These are phyloP conservation scores for Cerceris rybyensis DNA, from an alignment of 2,888 invertebrate genomes.

Conservation along the genomic window DNA sequence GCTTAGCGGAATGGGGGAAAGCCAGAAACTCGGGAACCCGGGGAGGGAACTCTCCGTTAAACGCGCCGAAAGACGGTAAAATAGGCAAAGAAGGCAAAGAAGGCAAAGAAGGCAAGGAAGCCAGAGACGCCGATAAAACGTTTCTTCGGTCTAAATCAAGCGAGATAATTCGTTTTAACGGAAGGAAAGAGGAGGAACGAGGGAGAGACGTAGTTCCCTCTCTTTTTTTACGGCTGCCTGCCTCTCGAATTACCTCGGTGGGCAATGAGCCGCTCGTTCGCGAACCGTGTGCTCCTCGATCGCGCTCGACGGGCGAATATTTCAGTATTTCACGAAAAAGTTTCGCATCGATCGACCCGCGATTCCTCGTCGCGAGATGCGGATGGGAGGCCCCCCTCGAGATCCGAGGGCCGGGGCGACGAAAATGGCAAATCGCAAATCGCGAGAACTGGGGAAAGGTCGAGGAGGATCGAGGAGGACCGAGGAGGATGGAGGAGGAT, in stretches of 20 bases:
- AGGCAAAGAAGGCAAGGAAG: conserved; percentile 55
- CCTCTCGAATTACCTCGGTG: conserved; percentile 71
- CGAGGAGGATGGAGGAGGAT: conserved; percentile 43
- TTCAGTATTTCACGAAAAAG: conserved; percentile 13
- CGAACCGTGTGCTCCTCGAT: conserved; percentile 46
- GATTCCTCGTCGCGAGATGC: background rate
- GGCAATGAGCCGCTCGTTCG: conserved; percentile 73
- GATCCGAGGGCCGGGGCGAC: no score
- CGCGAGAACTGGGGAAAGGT: background rate
- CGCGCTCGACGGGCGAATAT: conserved; percentile 44
- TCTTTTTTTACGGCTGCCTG: conserved; percentile 41
- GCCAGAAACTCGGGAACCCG: no score
- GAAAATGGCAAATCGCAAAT: no score
- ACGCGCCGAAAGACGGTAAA: no score
- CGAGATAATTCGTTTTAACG: conserved; percentile 74
- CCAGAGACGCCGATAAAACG: conserved; percentile 68
- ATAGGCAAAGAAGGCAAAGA: conserved; percentile 51
- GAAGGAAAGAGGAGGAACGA: conserved; percentile 56
- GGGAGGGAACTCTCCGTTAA: no score
- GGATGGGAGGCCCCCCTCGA: no score
- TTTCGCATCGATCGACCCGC: background rate
- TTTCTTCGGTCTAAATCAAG: conserved; percentile 70
- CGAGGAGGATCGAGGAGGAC: conserved; percentile 12
- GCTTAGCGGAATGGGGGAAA: no score
- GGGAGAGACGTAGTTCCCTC: conserved; percentile 27